Conservation (phyloP, 2,888 invertebrate species). For the Trissolcus brochymenae region DNA sequence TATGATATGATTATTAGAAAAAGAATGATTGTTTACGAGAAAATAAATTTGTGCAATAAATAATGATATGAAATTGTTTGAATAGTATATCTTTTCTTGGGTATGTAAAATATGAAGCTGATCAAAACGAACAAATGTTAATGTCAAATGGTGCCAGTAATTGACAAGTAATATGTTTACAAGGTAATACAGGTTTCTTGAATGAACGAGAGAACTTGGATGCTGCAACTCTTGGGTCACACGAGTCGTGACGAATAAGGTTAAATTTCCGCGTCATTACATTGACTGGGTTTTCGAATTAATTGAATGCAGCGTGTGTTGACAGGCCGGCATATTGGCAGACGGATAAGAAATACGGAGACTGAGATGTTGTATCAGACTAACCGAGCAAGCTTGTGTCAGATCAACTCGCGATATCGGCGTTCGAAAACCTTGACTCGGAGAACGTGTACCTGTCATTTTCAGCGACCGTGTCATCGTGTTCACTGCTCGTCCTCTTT, state of each 20-base stretch:
- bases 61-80: too few relatives aligned
- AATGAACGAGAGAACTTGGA: constrained; percentile 21
- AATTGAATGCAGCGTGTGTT: constrained; percentile 76
- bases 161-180: constrained; percentile 35
- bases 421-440: constrained; percentile 64
- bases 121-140: constrained; percentile 46
- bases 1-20: too few relatives aligned
- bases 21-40: background rate
- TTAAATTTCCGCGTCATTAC: constrained; percentile 74
- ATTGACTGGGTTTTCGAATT: constrained; percentile 69
- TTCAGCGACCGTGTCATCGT: constrained; percentile 73
- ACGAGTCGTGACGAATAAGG: constrained; percentile 47
- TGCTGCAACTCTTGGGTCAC: constrained; percentile 29
- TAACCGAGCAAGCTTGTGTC: constrained; percentile 72
- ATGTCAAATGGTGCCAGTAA: constrained; percentile 29
- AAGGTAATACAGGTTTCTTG: background rate
- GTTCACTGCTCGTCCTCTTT: constrained; percentile 58
- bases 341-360: constrained; percentile 66
- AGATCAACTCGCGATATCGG: constrained; percentile 74
- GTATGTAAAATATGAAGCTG: constrained; percentile 16
- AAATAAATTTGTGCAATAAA: too few relatives aligned
- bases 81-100: too few relatives aligned
- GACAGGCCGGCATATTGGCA: constrained; percentile 75
- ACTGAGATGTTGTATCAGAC: constrained; percentile 61
- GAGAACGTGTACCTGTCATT: constrained; percentile 76